These are phyloP conservation scores for Artibeus lituratus DNA, from an alignment of 2,797 vertebrate species.

Conservation along the genomic window DNA sequence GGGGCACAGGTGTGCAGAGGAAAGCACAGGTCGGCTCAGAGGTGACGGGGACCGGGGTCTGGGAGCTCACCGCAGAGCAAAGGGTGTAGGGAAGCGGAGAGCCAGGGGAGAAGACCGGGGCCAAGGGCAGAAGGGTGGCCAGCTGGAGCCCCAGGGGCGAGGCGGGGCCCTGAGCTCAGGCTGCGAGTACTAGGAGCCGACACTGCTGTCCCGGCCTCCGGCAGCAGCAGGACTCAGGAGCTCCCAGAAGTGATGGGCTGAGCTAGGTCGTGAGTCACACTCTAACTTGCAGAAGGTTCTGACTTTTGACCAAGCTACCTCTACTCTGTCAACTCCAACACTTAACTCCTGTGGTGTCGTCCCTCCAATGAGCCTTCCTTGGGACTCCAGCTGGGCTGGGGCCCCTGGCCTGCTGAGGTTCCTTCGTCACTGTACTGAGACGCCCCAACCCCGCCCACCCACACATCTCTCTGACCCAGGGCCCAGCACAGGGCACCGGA, in stretches of 20 bases:
- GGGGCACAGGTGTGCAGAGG: background rate
- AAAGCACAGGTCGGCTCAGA: background rate
- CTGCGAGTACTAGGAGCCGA: background rate
- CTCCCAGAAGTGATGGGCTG: background rate
- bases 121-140: fast-evolving
- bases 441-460: no score
- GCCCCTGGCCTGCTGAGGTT: fast-evolving
- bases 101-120: background rate
- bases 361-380: background rate
- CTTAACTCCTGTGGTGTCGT: background rate
- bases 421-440: background rate
- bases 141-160: no score
- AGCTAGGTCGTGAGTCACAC: background rate
- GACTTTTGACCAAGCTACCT: background rate
- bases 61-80: background rate
- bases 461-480: fast-evolving
- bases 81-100: background rate
- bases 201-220: no score
- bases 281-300: background rate
- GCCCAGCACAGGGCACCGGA: background rate
- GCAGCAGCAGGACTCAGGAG: fast-evolving
- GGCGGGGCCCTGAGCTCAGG: fast-evolving
- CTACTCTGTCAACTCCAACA: background rate
- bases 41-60: fast-evolving
- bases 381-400: background rate